Conservation (phyloP, 2,113 vertebrate genomes). For the Dolichallabes microphthalmus region DNA sequence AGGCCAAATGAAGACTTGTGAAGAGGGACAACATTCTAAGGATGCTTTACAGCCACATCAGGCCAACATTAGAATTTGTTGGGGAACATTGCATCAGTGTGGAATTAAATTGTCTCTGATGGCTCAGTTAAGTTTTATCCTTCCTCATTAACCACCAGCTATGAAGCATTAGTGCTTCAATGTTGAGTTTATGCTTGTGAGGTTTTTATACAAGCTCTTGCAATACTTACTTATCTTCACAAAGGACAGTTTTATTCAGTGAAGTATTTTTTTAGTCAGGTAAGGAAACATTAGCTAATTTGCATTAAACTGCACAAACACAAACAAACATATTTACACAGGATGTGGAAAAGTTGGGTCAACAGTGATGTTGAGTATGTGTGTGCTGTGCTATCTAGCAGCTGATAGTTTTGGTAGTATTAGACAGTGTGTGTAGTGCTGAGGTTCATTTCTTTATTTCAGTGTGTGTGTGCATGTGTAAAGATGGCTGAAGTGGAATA, state of each 20-base stretch:
- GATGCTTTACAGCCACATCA: background rate
- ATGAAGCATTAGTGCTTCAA: constrained; percentile 5
- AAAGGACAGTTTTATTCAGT: constrained; percentile 56
- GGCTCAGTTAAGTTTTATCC: constrained; percentile 17
- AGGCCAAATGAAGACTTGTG: background rate
- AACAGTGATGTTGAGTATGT: constrained; percentile 17
- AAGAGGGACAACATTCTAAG: background rate
- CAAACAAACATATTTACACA: constrained; percentile 22
- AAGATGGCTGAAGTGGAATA: constrained; percentile 22
- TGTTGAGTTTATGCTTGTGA: constrained; percentile 26
- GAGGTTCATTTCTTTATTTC: constrained; percentile 43
- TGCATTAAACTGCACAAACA: background rate
- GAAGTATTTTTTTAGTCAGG: constrained; percentile 13
- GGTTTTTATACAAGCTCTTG: constrained; percentile 17
- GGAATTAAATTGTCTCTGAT: constrained; percentile 13
- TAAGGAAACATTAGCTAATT: constrained; percentile 5
- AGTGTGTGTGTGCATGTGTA: constrained; percentile 22
- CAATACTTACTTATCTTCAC: constrained; percentile 63
- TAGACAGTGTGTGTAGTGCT: background rate
- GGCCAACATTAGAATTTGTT: background rate
- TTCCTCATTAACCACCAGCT: constrained; percentile 23
- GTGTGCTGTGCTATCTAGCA: constrained; percentile 8
- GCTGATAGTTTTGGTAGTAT: constrained; percentile 24
- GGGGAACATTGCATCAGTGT: background rate
- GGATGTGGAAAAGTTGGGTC: constrained; percentile 34